phyloP scores from a whole-genome alignment of 2,888 invertebrate genomes.

The Nymphalis polychloros region DNA sequence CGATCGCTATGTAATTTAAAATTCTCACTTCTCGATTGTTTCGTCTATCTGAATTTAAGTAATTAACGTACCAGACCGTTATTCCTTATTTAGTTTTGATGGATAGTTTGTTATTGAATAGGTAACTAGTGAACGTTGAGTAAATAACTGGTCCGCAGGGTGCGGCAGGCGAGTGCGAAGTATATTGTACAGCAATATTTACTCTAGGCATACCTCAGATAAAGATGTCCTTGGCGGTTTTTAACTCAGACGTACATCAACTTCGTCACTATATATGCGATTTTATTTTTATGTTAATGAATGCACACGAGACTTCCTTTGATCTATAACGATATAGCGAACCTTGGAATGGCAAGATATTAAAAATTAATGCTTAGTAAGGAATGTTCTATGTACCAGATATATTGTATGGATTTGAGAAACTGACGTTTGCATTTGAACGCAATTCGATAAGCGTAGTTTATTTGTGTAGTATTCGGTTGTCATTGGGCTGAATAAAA shows the following conservation, averaged over 20 bases:
- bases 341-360: constrained; percentile 6
- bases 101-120: constrained; percentile 19
- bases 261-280: constrained; percentile 48
- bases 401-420: background rate
- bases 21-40: constrained; percentile 27
- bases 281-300: constrained; percentile 56
- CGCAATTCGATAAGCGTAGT: background rate
- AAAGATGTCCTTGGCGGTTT: constrained; percentile 78
- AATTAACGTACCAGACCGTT: constrained; percentile 28
- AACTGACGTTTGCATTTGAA: background rate
- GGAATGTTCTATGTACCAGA: background rate
- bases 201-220: constrained; percentile 77
- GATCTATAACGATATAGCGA: constrained; percentile 16
- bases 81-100: constrained; percentile 22
- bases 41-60: constrained; percentile 26
- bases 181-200: constrained; percentile 73
- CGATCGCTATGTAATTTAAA: constrained; percentile 31
- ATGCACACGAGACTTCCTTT: constrained; percentile 45
- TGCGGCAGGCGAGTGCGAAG: constrained; percentile 58
- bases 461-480: constrained; percentile 1
- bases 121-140: constrained; percentile 29
- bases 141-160: constrained; percentile 49
- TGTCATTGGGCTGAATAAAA: background rate
- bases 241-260: constrained; percentile 61
- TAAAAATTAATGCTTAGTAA: background rate